A percentile compares a stretch with the other conserved stretches of the same genome.
Evolutionary conservation across 2,888 invertebrate species (phyloP).

Genomic region (Agriopis leucophaearia): DNA sequence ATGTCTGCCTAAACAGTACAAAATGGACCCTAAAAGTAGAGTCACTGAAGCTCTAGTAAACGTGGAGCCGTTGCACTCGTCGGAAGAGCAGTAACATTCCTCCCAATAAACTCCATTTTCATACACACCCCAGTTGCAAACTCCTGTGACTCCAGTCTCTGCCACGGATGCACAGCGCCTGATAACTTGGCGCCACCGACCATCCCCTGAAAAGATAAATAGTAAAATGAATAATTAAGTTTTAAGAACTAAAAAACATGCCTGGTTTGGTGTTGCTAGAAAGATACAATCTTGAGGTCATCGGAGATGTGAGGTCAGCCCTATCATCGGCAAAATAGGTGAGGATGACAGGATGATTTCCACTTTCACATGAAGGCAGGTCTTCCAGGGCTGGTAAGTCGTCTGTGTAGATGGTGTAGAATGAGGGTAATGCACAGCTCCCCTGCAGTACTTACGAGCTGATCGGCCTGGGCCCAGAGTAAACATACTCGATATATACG

Average conservation of each 20-base stretch:
- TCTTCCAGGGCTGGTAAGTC: no score
- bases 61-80: slow-evolving; percentile 91
- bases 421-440: no score
- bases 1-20: slow-evolving; percentile 13
- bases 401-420: no score
- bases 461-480: no score
- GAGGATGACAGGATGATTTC: no score
- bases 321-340: no score
- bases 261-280: no score
- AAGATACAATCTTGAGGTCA: no score
- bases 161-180: slow-evolving; percentile 96
- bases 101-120: slow-evolving; percentile 98
- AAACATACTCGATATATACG: no score
- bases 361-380: no score
- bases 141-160: slow-evolving; percentile 96
- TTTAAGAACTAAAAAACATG: not conserved
- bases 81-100: slow-evolving; percentile 97
- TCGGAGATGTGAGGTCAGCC: no score
- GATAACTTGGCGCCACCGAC: slow-evolving; percentile 96
- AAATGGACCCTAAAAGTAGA: slow-evolving; percentile 48
- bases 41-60: slow-evolving; percentile 56
- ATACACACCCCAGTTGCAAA: slow-evolving; percentile 98
- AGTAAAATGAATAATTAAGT: not conserved
- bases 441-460: no score
- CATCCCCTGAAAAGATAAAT: slow-evolving; percentile 91